phyloP scores from a whole-genome alignment of 64 coral and sea anemone species.

The Pocillopora verrucosa region DNA sequence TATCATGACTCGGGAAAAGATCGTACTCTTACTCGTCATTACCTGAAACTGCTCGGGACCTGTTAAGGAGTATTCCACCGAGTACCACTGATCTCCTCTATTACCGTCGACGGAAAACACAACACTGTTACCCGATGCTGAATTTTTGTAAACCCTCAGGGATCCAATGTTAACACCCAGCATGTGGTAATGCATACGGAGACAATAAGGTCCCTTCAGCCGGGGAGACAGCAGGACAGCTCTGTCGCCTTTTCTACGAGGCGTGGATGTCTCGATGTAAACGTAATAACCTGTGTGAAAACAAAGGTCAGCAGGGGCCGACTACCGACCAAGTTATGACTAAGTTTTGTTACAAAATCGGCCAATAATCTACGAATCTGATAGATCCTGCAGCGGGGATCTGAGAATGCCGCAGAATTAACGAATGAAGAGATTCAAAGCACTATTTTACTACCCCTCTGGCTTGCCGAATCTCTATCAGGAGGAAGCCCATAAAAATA shows the following conservation, averaged over 20 bases:
- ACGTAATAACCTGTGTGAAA: slow-evolving; percentile 9
- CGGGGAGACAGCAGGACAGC: slow-evolving; percentile 3
- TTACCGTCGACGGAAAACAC: slow-evolving; percentile 19
- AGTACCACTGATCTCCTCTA: slow-evolving; percentile 25
- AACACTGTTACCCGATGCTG: not conserved
- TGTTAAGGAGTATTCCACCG: not conserved
- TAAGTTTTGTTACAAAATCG: no score
- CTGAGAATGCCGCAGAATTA: no score
- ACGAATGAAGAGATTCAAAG: no score
- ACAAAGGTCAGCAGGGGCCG: not conserved
- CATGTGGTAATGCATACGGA: slow-evolving; percentile 20
- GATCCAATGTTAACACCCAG: not conserved
- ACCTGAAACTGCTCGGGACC: slow-evolving; percentile 25
- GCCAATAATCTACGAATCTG: no score
- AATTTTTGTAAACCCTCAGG: slow-evolving; percentile 8
- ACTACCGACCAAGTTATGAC: no score
- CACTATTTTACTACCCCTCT: no score
- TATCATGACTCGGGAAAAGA: no score
- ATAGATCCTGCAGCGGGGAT: no score
- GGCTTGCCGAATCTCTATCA: no score
- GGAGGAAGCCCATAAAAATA: not conserved
- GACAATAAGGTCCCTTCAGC: slow-evolving; percentile 22
- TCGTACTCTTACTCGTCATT: not conserved
- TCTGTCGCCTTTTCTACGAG: not conserved
- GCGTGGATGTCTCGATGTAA: slow-evolving; percentile 4